Conservation (phyloP, 2,113 vertebrate genomes). For the Eretmochelys imbricata region DNA sequence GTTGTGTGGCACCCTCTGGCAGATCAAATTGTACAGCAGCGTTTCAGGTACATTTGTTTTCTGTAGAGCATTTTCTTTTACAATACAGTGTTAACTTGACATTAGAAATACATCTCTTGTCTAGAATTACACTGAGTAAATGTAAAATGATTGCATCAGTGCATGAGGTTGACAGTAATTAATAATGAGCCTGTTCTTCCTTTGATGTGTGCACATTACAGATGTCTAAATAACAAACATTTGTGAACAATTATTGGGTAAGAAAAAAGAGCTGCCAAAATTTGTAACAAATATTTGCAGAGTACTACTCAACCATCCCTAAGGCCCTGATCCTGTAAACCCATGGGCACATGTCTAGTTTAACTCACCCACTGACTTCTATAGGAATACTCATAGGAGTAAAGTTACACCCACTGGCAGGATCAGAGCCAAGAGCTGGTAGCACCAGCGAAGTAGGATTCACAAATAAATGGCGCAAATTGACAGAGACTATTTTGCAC, state of each 20-base stretch:
- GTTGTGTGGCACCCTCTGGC: not conserved
- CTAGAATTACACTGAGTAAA: constrained; percentile 51
- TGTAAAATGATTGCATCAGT: constrained; percentile 53
- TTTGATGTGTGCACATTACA: constrained; percentile 53
- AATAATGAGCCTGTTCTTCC: constrained; percentile 50
- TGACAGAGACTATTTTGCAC: not conserved
- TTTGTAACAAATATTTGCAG: constrained; percentile 2
- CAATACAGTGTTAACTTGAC: constrained; percentile 15
- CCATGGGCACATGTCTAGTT: rapidly evolving
- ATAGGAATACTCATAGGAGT: not conserved
- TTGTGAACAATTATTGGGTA: constrained; percentile 63
- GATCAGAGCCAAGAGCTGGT: not conserved
- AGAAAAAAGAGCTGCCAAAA: constrained; percentile 34
- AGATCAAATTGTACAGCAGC: not conserved
- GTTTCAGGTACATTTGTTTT: constrained; percentile 20
- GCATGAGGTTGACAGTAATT: constrained; percentile 48
- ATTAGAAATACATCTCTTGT: constrained; percentile 54
- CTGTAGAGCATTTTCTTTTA: constrained; percentile 41
- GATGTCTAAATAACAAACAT: constrained; percentile 55
- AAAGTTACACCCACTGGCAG: not conserved
- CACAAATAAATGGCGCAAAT: not conserved
- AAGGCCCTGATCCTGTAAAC: not conserved
- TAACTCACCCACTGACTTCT: not conserved
- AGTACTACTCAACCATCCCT: constrained; percentile 24
- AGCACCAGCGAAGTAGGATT: not conserved